A percentile compares a stretch with the other conserved stretches of the same genome.
These are phyloP conservation scores for Petaurus breviceps DNA, from an alignment of 2,113 vertebrate genomes.

Conservation along the genomic window DNA sequence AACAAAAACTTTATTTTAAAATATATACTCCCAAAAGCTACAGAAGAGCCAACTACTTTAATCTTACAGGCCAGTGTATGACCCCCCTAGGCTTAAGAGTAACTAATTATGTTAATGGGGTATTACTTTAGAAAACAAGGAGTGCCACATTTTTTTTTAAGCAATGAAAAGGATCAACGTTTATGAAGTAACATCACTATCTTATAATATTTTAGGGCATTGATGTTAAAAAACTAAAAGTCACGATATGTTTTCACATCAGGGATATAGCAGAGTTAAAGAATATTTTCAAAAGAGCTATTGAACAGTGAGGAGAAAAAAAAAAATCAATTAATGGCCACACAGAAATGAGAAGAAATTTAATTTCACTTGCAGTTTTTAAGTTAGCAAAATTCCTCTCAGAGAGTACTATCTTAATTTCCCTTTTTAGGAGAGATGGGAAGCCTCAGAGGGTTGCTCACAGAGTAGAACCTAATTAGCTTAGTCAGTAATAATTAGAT, in stretches of 20 bases:
- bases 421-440: background rate
- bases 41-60: background rate
- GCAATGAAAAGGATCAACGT: background rate
- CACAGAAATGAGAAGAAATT: background rate
- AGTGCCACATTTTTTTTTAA: background rate
- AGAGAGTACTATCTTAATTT: background rate
- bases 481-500: background rate
- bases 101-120: background rate
- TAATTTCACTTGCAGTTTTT: background rate
- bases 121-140: background rate
- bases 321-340: background rate
- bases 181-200: background rate
- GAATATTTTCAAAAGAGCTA: background rate
- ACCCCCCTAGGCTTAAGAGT: background rate
- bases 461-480: background rate
- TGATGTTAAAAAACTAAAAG: background rate
- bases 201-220: background rate
- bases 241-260: background rate
- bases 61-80: background rate
- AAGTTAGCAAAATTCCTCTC: background rate
- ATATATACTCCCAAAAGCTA: background rate
- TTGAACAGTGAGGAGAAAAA: background rate
- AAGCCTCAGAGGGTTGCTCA: background rate
- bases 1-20: background rate
- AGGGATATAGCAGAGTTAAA: background rate